These are phyloP conservation scores for Siniperca obscura DNA, from an alignment of 2,797 vertebrate species.

Conservation along the genomic window DNA sequence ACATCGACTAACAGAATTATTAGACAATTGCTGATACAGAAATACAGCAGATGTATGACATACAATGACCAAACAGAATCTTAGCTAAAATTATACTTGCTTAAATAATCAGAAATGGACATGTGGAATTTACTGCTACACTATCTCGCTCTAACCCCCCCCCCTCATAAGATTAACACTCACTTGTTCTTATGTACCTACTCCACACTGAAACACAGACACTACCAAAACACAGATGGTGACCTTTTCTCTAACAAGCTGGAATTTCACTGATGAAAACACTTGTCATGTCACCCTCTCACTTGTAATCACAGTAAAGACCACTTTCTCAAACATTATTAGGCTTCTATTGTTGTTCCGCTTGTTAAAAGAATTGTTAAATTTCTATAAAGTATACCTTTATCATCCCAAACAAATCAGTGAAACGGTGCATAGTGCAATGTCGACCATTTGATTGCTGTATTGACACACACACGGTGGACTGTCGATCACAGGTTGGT, in stretches of 20 bases:
- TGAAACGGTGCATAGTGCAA: slow-evolving; percentile 4
- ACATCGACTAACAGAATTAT: background rate
- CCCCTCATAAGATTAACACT: background rate
- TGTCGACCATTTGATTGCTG: slow-evolving; percentile 42
- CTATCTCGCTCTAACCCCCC: background rate
- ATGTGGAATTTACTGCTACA: background rate
- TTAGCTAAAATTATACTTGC: background rate
- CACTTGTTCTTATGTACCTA: background rate
- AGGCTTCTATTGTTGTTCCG: slow-evolving; percentile 45
- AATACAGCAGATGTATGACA: background rate
- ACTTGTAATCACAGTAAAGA: slow-evolving; percentile 54
- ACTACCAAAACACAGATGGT: slow-evolving; percentile 3
- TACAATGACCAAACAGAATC: background rate
- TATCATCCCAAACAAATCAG: slow-evolving; percentile 36
- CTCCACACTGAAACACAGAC: slow-evolving; percentile 2
- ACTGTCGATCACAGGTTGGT: slow-evolving; percentile 30
- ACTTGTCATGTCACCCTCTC: slow-evolving; percentile 24
- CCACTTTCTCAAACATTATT: slow-evolving; percentile 44
- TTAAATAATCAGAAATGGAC: background rate
- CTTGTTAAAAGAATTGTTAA: slow-evolving; percentile 30
- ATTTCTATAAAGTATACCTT: slow-evolving; percentile 33
- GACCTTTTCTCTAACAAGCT: slow-evolving; percentile 49
- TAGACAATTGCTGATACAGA: background rate
- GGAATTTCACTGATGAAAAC: slow-evolving; percentile 33
- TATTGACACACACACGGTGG: slow-evolving; percentile 3